Base-by-base conservation (phyloP, 1,140 invertebrate genomes). In the Vanessa tameamea region DNA sequence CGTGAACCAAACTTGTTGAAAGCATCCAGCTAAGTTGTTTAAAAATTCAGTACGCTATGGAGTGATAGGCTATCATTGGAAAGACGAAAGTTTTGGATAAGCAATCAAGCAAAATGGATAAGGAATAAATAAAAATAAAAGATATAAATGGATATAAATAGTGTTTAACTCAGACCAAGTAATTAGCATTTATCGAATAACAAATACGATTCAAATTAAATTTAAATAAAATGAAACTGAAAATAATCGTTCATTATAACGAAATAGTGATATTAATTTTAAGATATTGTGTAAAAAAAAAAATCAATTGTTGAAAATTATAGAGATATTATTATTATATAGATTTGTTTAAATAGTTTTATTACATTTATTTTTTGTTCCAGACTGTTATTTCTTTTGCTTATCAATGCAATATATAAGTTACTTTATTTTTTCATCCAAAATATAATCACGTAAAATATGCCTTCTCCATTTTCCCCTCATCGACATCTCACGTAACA, bases 41-140 rank as follows among this genome's bases (percentile, higher is more conserved):
- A 85, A 86, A 87, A 84, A 87, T 87, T 87, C 82, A 83, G 75
- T 81, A 78, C 77, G 77, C 70, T 75, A 80, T 77, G 72, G 81
- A 70, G 78, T 83, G 82, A 87, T 87, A 83, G 71, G 57, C 72
- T 73, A 72, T 78, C 76, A 64, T 72, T 72, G 67, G 51, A 51
- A 61, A 66, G 16, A 68, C 37, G 37, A 72, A 72, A 64, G 26
- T 73, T 73, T 73, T 57, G 59, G 67, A 77, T 69, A 37, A 15
- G 64, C 31, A 43, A 76, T 50, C 23, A 55, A 48, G 51, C 37
- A 3, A 37, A 51, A 72, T 57, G 51, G 64, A 47, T 14, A 66
- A 59, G 15, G 31, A 53, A 16, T 47, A 66, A 61, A 20, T 57
- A 20, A 59, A 31, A 12, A 26, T 2, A 26, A 31, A 6, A 31